Conservation (phyloP, 2,113 vertebrate species). For the Centropus bengalensis region DNA sequence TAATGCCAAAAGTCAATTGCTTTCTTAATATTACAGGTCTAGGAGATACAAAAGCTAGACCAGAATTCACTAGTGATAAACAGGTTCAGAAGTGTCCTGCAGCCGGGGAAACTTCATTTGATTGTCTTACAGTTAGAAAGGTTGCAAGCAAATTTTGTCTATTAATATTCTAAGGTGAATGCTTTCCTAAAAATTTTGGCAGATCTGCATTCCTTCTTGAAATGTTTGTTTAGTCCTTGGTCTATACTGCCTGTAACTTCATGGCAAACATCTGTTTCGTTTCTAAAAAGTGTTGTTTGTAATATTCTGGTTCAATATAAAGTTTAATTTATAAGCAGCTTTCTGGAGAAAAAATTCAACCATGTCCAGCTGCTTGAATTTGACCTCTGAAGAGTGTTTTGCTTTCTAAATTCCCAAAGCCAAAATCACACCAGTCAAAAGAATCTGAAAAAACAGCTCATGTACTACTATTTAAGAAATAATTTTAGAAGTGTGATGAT, state of each 20-base stretch:
- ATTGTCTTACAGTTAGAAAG: not conserved
- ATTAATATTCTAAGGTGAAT: not conserved
- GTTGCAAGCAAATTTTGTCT: not conserved
- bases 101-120: not conserved
- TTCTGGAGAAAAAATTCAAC: not conserved
- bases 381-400: not conserved
- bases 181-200: not conserved
- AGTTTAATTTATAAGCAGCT: not conserved
- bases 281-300: not conserved
- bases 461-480: not conserved
- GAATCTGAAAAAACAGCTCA: not conserved
- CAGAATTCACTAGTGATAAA: not conserved
- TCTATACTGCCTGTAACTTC: not conserved
- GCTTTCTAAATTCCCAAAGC: not conserved
- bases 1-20: not conserved
- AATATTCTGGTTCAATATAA: not conserved
- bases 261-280: not conserved
- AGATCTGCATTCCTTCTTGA: not conserved
- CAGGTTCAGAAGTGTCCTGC: not conserved
- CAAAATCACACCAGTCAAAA: not conserved
- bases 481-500: not conserved
- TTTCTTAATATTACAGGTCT: accelerated
- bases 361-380: not conserved
- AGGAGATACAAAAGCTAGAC: not conserved
- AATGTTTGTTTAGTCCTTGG: not conserved